phyloP scores from a whole-genome alignment of 2,113 vertebrate species.

The Orthonyx spaldingii region DNA sequence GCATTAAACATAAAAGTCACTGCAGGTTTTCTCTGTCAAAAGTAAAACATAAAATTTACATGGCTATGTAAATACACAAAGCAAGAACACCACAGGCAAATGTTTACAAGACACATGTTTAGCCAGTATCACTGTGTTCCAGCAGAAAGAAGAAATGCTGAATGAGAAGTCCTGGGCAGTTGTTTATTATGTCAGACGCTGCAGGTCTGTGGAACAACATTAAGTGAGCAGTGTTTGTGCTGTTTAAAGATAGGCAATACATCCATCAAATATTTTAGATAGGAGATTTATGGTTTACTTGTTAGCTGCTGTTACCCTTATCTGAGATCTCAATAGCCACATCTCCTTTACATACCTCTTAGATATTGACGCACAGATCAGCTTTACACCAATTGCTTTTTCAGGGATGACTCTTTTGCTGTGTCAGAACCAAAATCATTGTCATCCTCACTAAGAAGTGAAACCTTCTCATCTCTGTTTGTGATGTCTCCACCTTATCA shows the following conservation, averaged over 20 bases:
- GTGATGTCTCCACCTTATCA: background rate
- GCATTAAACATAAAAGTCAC: background rate
- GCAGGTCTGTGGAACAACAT: background rate
- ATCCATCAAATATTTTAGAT: background rate
- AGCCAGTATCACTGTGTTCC: background rate
- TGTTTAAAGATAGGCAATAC: background rate
- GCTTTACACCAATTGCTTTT: background rate
- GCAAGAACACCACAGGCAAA: background rate
- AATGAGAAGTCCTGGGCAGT: background rate
- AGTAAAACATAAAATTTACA: background rate
- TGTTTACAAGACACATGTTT: background rate
- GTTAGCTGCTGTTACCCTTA: background rate
- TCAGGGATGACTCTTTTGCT: background rate
- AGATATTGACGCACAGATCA: background rate
- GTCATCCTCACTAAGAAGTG: background rate
- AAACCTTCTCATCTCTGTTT: background rate
- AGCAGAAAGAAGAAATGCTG: background rate
- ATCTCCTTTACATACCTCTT: background rate
- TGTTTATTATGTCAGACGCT: slow-evolving; percentile 9
- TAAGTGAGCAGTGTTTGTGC: background rate
- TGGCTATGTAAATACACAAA: background rate
- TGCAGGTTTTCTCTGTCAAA: background rate
- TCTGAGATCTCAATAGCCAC: background rate
- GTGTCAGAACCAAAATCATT: background rate
- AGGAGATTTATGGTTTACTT: background rate